Conservation (phyloP, 2,888 invertebrate species). For the Epistrophe eligans region DNA sequence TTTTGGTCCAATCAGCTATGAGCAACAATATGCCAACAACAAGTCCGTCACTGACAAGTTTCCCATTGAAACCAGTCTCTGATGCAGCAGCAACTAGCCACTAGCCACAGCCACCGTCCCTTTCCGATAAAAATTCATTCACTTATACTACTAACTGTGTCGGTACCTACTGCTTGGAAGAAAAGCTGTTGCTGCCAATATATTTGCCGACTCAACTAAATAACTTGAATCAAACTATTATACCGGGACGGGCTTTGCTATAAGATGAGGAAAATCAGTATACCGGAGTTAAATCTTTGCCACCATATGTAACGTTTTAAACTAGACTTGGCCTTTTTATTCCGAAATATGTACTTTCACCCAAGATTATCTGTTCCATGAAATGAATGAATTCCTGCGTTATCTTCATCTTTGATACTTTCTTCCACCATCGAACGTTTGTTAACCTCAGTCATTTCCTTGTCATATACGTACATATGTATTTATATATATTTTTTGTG, state of each 20-base stretch:
- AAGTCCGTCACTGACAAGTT: slow-evolving; percentile 30
- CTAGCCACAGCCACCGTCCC: not conserved
- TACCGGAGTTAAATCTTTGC: slow-evolving; percentile 37
- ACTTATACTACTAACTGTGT: not conserved
- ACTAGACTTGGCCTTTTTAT: slow-evolving; percentile 40
- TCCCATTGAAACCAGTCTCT: slow-evolving; percentile 50
- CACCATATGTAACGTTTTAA: slow-evolving; percentile 54
- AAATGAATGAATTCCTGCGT: slow-evolving; percentile 62
- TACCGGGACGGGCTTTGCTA: slow-evolving; percentile 35
- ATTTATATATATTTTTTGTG: slow-evolving; percentile 7
- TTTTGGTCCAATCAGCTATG: slow-evolving; percentile 56
- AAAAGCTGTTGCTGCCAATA: slow-evolving; percentile 21
- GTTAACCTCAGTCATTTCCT: slow-evolving; percentile 57
- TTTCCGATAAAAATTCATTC: slow-evolving; percentile 32
- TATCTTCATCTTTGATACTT: slow-evolving; percentile 30
- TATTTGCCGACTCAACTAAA: slow-evolving; percentile 57
- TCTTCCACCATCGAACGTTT: slow-evolving; percentile 49
- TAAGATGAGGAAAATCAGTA: slow-evolving; percentile 46
- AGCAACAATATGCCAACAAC: slow-evolving; percentile 37
- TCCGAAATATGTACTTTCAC: slow-evolving; percentile 67
- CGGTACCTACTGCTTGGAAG: not conserved
- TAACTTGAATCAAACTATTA: slow-evolving; percentile 46
- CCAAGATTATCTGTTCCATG: slow-evolving; percentile 44
- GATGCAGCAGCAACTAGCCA: slow-evolving; percentile 2
- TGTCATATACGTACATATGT: not conserved